Conservation (phyloP, 1,140 invertebrate species). For the Steinernema feltiae region DNA sequence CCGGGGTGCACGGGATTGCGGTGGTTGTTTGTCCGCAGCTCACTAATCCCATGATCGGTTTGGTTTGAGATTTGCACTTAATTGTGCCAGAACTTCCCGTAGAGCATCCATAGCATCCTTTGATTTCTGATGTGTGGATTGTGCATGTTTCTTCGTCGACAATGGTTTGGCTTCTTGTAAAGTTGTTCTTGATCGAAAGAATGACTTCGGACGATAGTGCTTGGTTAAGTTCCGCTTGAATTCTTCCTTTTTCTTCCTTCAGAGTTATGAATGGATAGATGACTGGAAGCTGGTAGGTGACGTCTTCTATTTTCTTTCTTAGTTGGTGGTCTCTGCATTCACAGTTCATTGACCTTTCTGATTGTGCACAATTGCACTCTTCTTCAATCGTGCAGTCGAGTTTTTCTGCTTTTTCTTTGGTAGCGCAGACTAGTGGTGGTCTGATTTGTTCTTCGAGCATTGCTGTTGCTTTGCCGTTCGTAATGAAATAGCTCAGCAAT, state of each 20-base stretch:
- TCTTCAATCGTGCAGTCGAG: neutral
- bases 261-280: neutral
- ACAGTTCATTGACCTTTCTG: neutral
- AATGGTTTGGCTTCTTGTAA: neutral
- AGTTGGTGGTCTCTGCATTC: neutral
- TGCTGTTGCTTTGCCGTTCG: neutral
- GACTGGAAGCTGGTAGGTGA: neutral
- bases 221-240: neutral
- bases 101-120: neutral
- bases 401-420: neutral
- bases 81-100: neutral
- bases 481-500: neutral
- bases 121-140: neutral
- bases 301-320: neutral
- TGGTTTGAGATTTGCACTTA: neutral
- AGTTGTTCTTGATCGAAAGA: neutral
- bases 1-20: neutral
- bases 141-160: neutral
- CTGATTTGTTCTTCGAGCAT: neutral
- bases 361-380: neutral
- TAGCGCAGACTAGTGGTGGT: neutral
- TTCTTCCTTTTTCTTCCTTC: neutral
- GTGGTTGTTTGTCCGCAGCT: neutral
- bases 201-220: neutral
- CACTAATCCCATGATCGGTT: neutral